These are phyloP conservation scores for Lasioglossum villosulum DNA, from an alignment of 2,888 invertebrate species.

Conservation along the genomic window DNA sequence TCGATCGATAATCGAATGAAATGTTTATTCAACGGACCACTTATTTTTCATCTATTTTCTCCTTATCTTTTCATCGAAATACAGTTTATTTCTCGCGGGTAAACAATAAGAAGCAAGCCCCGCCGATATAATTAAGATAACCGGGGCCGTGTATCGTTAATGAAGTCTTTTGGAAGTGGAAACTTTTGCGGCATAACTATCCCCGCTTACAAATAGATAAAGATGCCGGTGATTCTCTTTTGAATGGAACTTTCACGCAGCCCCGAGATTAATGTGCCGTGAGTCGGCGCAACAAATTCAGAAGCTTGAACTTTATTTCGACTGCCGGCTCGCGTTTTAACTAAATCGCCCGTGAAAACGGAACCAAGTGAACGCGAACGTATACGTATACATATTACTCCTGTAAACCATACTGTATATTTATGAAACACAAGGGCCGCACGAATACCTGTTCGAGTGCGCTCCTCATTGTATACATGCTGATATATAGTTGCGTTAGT, in stretches of 20 bases:
- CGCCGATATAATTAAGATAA: constrained; percentile 24
- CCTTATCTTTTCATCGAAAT: too few relatives aligned
- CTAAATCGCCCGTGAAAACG: not conserved
- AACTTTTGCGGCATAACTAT: constrained; percentile 6
- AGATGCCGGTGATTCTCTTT: not conserved
- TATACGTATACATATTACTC: not conserved
- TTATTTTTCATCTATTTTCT: too few relatives aligned
- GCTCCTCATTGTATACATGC: not conserved
- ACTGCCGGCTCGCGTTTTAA: not conserved
- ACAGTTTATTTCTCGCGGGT: too few relatives aligned
- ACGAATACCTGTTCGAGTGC: not conserved
- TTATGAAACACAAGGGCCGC: not conserved
- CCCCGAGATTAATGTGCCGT: not conserved
- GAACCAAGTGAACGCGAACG: not conserved
- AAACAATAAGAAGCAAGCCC: too few relatives aligned
- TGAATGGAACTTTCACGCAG: constrained; percentile 14
- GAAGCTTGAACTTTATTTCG: not conserved
- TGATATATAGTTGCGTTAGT: not conserved
- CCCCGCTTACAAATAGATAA: not conserved
- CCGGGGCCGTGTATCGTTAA: constrained; percentile 8
- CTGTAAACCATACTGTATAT: not conserved
- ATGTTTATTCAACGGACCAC: too few relatives aligned
- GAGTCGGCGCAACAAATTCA: not conserved
- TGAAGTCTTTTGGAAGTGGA: constrained; percentile 13
- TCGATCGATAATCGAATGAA: too few relatives aligned